Percentiles rank a stretch among this genome's conserved stretches.
phyloP scores from a whole-genome alignment of 2,888 invertebrate genomes.

The Xiphydria camelus region DNA sequence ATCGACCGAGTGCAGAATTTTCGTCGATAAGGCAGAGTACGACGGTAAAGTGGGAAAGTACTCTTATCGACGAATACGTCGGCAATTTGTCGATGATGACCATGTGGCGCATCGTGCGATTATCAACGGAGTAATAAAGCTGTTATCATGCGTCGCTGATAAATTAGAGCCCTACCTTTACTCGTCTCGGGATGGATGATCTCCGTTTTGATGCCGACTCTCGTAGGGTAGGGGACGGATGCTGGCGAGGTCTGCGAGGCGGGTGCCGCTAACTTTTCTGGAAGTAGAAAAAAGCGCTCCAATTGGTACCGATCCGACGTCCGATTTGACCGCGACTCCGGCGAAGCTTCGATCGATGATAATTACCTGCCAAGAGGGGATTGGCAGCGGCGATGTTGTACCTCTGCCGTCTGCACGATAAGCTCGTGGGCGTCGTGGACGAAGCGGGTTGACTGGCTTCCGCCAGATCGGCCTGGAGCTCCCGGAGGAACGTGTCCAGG shows the following conservation, averaged over 20 bases:
- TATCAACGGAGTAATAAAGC: too few relatives aligned
- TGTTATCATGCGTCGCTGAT: too few relatives aligned
- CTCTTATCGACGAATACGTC: too few relatives aligned
- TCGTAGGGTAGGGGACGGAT: constrained; percentile 52
- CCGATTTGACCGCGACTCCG: neutral
- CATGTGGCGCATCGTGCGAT: too few relatives aligned
- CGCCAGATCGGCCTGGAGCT: constrained; percentile 64
- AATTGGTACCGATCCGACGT: too few relatives aligned
- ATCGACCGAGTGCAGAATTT: too few relatives aligned
- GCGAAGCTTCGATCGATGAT: neutral
- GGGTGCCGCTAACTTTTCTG: constrained; percentile 60
- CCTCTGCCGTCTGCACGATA: constrained; percentile 63
- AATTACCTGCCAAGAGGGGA: constrained; percentile 81
- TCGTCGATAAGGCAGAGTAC: too few relatives aligned
- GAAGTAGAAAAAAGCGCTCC: constrained; percentile 24
- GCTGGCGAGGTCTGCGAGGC: constrained; percentile 50
- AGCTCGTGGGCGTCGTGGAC: constrained; percentile 60
- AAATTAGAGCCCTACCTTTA: constrained; percentile 50
- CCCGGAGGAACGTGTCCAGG: constrained; percentile 80
- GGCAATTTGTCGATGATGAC: too few relatives aligned
- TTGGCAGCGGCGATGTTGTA: constrained; percentile 85
- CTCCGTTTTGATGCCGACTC: constrained; percentile 53
- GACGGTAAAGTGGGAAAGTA: too few relatives aligned
- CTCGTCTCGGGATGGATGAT: constrained; percentile 47
- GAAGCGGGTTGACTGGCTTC: constrained; percentile 59